These are phyloP conservation scores for Andinoacara biseriatus DNA, from an alignment of 2,113 vertebrate species.

Conservation along the genomic window DNA sequence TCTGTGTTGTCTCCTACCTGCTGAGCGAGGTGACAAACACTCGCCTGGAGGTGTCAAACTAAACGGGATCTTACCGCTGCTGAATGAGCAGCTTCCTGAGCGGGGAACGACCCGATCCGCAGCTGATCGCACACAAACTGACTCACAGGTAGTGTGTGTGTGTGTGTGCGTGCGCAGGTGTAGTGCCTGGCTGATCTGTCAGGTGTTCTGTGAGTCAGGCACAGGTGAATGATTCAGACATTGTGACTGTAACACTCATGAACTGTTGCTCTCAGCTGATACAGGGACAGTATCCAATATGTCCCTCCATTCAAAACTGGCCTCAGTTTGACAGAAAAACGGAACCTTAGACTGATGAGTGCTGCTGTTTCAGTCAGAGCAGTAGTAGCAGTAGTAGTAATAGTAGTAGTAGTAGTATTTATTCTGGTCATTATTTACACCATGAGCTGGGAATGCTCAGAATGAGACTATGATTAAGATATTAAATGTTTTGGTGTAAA, in stretches of 20 bases:
- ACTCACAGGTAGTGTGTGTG: not conserved
- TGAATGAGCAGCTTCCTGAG: slow-evolving; percentile 23
- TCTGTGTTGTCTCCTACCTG: not conserved
- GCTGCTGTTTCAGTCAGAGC: too few relatives aligned
- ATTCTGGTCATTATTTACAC: too few relatives aligned
- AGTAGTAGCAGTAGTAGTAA: too few relatives aligned
- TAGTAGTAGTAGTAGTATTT: too few relatives aligned
- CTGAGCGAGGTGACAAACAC: not conserved
- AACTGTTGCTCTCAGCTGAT: not conserved
- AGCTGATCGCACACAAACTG: slow-evolving; percentile 30
- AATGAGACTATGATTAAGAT: too few relatives aligned
- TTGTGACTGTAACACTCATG: not conserved
- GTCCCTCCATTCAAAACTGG: too few relatives aligned
- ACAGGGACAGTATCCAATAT: too few relatives aligned
- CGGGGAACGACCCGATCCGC: slow-evolving; percentile 28
- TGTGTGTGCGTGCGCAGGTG: not conserved
- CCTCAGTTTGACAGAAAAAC: too few relatives aligned
- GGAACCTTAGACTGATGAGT: too few relatives aligned
- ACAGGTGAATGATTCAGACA: not conserved
- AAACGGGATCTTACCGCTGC: not conserved
- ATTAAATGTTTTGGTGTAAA: too few relatives aligned
- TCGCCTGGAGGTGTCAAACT: not conserved
- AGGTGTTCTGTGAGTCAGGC: not conserved
- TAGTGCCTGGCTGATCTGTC: not conserved
- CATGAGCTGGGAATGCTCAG: too few relatives aligned